phyloP scores from a whole-genome alignment of 2,888 invertebrate species.

The Augiades crinisus region DNA sequence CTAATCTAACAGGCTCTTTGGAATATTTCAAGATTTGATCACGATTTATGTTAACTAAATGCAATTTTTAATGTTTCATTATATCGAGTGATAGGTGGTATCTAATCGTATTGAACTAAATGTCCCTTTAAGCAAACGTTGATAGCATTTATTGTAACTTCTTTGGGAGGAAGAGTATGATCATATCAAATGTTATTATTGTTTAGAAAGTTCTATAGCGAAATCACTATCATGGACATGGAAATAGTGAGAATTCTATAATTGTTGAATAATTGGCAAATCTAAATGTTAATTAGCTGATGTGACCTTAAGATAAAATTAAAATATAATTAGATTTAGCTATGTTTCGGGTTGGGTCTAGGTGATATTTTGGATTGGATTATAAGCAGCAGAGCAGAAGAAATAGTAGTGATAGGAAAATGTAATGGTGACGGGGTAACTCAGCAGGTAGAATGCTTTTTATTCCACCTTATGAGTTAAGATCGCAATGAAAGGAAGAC shows the following conservation, averaged over 20 bases:
- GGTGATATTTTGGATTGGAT: too few relatives aligned
- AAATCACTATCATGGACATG: neutral
- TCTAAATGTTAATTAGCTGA: neutral
- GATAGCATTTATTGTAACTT: neutral
- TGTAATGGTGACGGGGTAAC: too few relatives aligned
- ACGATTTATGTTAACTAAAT: neutral
- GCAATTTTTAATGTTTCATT: conserved; percentile 1
- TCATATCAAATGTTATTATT: neutral
- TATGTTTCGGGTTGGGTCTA: too few relatives aligned
- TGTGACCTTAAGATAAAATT: too few relatives aligned
- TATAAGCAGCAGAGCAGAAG: too few relatives aligned
- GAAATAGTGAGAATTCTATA: neutral
- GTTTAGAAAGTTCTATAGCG: neutral
- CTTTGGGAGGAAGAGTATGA: conserved; percentile 1
- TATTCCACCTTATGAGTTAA: too few relatives aligned
- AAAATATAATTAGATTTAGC: too few relatives aligned
- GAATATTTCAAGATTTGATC: neutral
- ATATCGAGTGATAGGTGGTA: neutral
- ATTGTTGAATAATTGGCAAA: neutral
- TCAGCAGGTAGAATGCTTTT: too few relatives aligned
- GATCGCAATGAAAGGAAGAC: too few relatives aligned
- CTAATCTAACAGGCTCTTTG: conserved; percentile 18
- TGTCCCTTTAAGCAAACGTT: conserved; percentile 2
- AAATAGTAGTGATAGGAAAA: too few relatives aligned
- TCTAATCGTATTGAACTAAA: conserved; percentile 9